A percentile compares a stretch with the other conserved stretches of the same genome.
Evolutionary conservation across 2,113 vertebrate species (phyloP).

Genomic region (Epinephelus moara): DNA sequence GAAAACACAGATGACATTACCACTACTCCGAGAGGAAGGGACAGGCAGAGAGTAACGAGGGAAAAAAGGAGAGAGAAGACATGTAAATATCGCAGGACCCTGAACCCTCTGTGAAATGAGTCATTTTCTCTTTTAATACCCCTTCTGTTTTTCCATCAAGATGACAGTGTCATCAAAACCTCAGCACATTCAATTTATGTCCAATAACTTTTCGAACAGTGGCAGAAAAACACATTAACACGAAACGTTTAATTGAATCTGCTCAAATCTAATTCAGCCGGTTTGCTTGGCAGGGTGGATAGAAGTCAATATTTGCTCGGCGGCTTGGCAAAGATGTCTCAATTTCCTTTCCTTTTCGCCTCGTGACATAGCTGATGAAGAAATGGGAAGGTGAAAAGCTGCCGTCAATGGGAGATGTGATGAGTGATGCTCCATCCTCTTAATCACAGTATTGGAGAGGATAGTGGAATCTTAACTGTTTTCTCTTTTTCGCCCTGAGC

Average conservation of each 20-base stretch:
- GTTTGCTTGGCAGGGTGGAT: constrained; percentile 38
- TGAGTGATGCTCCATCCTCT: constrained; percentile 48
- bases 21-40: constrained; percentile 10
- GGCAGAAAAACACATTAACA: constrained; percentile 52
- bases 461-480: constrained; percentile 38
- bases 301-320: constrained; percentile 53
- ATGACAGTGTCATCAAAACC: constrained; percentile 32
- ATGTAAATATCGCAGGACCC: constrained; percentile 24
- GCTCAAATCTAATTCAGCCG: constrained; percentile 52
- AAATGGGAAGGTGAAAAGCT: constrained; percentile 53
- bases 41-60: constrained; percentile 21
- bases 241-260: constrained; percentile 58
- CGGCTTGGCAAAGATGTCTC: constrained; percentile 53
- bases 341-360: constrained; percentile 21
- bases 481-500: constrained; percentile 41
- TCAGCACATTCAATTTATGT: constrained; percentile 45
- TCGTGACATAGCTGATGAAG: constrained; percentile 34
- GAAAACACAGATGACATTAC: constrained; percentile 54
- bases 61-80: constrained; percentile 1
- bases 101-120: constrained; percentile 35
- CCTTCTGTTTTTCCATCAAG: constrained; percentile 21
- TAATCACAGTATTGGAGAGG: constrained; percentile 47
- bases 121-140: constrained; percentile 19
- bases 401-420: constrained; percentile 35
- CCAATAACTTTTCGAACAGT: constrained; percentile 34